Conservation (phyloP, 64 coral and sea anemone genomes). For the Exaiptasia diaphana region DNA sequence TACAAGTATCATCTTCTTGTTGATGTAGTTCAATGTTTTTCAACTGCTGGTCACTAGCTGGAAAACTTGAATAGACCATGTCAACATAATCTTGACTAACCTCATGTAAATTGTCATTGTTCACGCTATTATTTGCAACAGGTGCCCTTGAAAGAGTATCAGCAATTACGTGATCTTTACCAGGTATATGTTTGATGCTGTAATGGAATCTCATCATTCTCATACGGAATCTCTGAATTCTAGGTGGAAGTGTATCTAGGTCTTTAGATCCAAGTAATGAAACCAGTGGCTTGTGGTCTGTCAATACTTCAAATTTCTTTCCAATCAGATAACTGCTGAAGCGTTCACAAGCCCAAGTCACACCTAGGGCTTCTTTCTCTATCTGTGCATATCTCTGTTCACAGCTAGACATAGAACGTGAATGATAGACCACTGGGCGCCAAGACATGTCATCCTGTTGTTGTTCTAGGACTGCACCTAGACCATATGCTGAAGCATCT, state of each 20-base stretch:
- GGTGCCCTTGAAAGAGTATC: conserved; percentile 34
- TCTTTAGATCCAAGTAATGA: conserved; percentile 14
- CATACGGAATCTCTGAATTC: conserved; percentile 34
- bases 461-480: conserved; percentile 49
- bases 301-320: conserved; percentile 18
- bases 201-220: conserved; percentile 23
- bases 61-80: neutral
- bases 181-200: conserved; percentile 15
- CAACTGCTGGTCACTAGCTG: conserved; percentile 14
- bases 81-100: conserved; percentile 11
- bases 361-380: conserved; percentile 39
- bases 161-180: conserved; percentile 22
- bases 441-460: neutral
- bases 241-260: conserved; percentile 14
- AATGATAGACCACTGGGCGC: conserved; percentile 5
- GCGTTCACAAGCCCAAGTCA: conserved; percentile 26
- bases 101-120: neutral
- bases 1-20: conserved; percentile 49
- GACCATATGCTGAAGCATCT: conserved; percentile 38
- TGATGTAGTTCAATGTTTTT: conserved; percentile 36
- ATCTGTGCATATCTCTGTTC: conserved; percentile 46
- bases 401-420: conserved; percentile 16
- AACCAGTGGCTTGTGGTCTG: conserved; percentile 52
- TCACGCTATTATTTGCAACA: neutral
- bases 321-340: conserved; percentile 27